Evolutionary conservation across 2,888 invertebrate genomes (phyloP), one percentile per base, ranked within the genome.

Genomic region (Tanypteryx hageni): DNA sequence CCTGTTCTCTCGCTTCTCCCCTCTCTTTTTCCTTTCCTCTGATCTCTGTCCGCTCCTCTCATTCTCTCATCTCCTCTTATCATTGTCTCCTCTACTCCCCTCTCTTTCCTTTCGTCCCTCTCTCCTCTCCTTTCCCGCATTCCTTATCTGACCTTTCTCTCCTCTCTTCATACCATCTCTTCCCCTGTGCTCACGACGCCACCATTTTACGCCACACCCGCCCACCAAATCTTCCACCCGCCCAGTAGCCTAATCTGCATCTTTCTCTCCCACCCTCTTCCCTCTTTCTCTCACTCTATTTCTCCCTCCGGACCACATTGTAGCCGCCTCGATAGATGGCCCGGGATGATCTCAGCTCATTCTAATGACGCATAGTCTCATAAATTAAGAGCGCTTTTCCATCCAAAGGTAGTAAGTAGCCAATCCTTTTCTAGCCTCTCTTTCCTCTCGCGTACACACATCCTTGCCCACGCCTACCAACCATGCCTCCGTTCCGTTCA

Each of bases 221-320:
- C 27, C 27, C 11, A 76, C 76, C n/a, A 68, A 68, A 76, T 27
- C 16, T 76, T 76, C 76, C 76, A 27, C 27, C 76, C 76, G 76
- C 22, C 27, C 76, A 14, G 76, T 89, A 89, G 89, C 89, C 56
- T 89, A 68, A 64, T 68, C 64, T 89, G 89, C 89, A 64, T 89
- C 64, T 89, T 44, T 22, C 89, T 18, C 58, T 86, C 22, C 57
- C n/a, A 81, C 22, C 57, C 44, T 16, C 13, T 76, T 76, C 5
- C 5, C 44, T 44, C 44, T 44, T 44, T 44, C 44, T 44, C 44
- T 44, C 44, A 44, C 44, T 44, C 44, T 44, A 44, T 68, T 68
- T 11, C 68, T 7, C 68, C 22, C 11, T 68, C 68, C 18, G 76
- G 76, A 27, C 76, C 76, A 22, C 22, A 76, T 76, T 22, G 22